Base-by-base conservation (phyloP, 2,113 vertebrate genomes). In the Boulengeromyrus knoepffleri region DNA sequence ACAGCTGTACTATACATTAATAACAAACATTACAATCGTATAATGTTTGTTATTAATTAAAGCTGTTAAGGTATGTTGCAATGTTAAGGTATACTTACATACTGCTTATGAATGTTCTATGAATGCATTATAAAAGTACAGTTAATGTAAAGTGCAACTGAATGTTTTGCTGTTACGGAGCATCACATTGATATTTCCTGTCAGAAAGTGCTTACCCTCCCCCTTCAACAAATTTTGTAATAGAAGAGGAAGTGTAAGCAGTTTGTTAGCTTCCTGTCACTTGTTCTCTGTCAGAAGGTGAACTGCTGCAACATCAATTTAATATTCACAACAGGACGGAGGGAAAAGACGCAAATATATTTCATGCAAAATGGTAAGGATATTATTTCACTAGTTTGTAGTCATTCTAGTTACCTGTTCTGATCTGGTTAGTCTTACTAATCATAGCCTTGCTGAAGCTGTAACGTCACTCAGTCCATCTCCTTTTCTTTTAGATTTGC, bases 351-450 rank as follows among this genome's bases (percentile, higher is more conserved):
- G 6, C 15, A 31, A 31, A 83, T 85, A 50, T 31, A 70, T 88
- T 46, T 66, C 83, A 89, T 85, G 88, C 31, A 94, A 39, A 92
- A 95, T 95, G 95, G 94, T 95, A 93, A 91, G 95, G 91, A 42
- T 92, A 89, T 88, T 90, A 89, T 90, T 89, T 89, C 50, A 91
- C 70, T 91, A 77, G 56, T 91, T 92, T 92, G 49, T 45, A 46
- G 8, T 49, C 47, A 77, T 89, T 3, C 39, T 62, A 27, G 15
- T 66, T 88, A 9, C 6, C 36, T 36, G 27, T 39, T 39, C 13
- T 87, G 27, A 31, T 87, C 27, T 31, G 15, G 42, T 45, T 85
- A 52, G 49, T 2, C n/a, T 87, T 31, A 52, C 42, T 31, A 87
- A 53, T 27, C 49, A 87, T 24, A 36, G 50, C 13, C 3, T 53